Conservation (phyloP, 2,113 vertebrate genomes). For the Holacanthus passer region DNA sequence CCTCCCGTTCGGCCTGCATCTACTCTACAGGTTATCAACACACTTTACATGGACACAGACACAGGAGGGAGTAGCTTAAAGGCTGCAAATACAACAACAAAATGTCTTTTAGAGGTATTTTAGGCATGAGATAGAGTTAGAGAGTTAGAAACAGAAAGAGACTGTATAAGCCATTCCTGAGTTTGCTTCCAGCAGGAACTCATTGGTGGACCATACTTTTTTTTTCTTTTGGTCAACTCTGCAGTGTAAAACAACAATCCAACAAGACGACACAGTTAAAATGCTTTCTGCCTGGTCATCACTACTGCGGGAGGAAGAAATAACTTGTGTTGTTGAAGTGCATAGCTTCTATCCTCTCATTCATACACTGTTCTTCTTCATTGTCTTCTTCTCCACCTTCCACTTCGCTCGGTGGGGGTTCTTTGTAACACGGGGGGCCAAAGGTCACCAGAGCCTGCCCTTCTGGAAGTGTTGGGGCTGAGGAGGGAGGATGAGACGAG, state of each 20-base stretch:
- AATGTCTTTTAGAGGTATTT: conserved; percentile 44
- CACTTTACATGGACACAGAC: background rate
- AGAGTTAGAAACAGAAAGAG: background rate
- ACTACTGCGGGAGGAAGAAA: conserved; percentile 68
- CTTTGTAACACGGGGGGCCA: background rate
- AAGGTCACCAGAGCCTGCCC: conserved; percentile 62
- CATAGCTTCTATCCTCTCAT: conserved; percentile 41
- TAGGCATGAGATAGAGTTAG: background rate
- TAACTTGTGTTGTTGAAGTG: conserved; percentile 83
- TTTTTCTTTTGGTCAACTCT: background rate
- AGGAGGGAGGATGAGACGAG: conserved; percentile 1
- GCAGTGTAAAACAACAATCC: conserved; percentile 19
- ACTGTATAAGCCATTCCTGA: conserved; percentile 12
- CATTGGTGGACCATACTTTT: background rate
- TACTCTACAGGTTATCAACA: conserved; percentile 6
- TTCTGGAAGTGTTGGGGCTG: conserved; percentile 48
- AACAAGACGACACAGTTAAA: background rate
- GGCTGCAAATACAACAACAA: background rate
- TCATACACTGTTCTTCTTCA: conserved; percentile 30
- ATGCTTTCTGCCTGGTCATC: background rate
- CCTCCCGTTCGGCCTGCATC: background rate
- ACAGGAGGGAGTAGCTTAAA: background rate
- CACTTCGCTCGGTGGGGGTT: conserved; percentile 26
- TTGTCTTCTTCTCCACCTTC: conserved; percentile 35
- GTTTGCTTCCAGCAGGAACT: background rate